Conservation (phyloP, 2,113 vertebrate species). For the Chauna torquata region DNA sequence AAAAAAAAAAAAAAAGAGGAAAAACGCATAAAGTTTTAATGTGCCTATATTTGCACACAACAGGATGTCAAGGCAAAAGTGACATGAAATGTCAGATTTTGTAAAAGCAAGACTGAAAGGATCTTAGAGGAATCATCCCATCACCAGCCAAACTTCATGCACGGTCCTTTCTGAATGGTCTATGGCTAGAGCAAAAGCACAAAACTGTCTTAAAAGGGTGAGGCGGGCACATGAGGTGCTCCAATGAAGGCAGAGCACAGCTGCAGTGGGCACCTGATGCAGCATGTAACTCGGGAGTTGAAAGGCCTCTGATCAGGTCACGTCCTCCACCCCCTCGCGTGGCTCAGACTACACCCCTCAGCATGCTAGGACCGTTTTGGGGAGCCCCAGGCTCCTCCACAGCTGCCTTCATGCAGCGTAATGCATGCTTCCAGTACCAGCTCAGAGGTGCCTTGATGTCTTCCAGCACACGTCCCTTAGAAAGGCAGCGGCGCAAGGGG, state of each 20-base stretch:
- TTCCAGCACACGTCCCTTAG: no score
- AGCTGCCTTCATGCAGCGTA: neutral
- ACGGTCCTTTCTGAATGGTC: neutral
- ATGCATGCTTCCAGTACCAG: neutral
- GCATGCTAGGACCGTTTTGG: neutral
- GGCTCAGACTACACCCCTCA: neutral
- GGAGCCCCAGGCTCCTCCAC: neutral
- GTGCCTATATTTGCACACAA: neutral
- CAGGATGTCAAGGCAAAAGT: neutral
- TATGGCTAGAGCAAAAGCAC: neutral
- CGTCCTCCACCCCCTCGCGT: accelerated
- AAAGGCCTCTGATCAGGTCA: neutral
- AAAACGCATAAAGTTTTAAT: neutral
- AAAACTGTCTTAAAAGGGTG: neutral
- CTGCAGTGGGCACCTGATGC: no score
- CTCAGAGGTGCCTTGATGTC: neutral
- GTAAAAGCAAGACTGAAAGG: neutral
- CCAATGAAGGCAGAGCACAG: accelerated
- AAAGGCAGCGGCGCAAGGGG: neutral
- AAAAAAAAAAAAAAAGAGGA: neutral
- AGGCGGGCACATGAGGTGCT: neutral
- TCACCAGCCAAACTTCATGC: neutral
- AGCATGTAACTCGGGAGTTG: no score
- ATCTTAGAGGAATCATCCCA: neutral
- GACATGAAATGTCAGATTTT: neutral